These are phyloP conservation scores for Cotesia chilonis DNA, from an alignment of 1,140 invertebrate species.

Conservation along the genomic window DNA sequence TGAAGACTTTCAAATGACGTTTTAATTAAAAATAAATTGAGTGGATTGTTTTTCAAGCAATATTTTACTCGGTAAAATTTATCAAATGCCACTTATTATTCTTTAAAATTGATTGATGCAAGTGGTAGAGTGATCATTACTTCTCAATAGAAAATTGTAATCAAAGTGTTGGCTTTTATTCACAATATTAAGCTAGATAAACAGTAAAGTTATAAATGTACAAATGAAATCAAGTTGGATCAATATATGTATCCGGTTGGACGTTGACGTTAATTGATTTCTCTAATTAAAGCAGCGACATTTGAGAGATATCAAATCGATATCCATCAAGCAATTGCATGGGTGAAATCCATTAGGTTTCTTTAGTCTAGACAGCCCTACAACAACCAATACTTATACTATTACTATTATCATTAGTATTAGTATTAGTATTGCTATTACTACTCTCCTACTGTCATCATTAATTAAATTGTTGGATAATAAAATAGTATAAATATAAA, in stretches of 20 bases:
- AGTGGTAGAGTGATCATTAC: too few species aligned
- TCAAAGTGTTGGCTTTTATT: too few species aligned
- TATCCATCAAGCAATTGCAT: slow-evolving; percentile 25
- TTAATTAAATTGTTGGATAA: slow-evolving; percentile 34
- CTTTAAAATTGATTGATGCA: too few species aligned
- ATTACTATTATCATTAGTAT: background rate
- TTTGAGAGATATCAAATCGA: slow-evolving; percentile 13
- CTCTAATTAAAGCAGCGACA: slow-evolving; percentile 48
- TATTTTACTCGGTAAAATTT: too few species aligned
- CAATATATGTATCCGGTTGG: slow-evolving; percentile 18
- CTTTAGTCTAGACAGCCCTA: too few species aligned
- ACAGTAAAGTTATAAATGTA: background rate
- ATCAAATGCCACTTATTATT: too few species aligned
- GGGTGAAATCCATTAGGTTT: background rate
- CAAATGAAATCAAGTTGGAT: background rate
- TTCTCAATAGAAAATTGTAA: too few species aligned
- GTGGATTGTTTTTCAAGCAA: too few species aligned
- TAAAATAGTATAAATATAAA: slow-evolving; percentile 19
- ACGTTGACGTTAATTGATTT: slow-evolving; percentile 51
- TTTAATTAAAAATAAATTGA: too few species aligned
- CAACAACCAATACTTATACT: background rate
- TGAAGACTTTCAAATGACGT: background rate
- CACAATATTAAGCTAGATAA: too few species aligned
- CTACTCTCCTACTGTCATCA: background rate
- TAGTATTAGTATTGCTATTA: too few species aligned